Percentiles rank a stretch among this genome's conserved stretches.
Evolutionary conservation across 1,140 invertebrate species (phyloP).

Genomic region (Drosophila repletoides): DNA sequence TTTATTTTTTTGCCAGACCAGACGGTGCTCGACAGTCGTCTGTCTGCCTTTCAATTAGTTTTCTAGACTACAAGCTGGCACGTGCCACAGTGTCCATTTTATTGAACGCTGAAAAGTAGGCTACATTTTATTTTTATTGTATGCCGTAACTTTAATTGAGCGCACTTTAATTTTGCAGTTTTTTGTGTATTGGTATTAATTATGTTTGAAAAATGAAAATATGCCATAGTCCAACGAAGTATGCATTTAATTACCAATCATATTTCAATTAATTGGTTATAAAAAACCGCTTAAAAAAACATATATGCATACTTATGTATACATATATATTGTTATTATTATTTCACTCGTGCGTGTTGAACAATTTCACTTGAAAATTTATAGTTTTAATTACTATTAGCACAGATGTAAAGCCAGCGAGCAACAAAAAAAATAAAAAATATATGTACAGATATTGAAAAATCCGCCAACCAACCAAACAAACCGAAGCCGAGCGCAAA

Average conservation of each 20-base stretch:
- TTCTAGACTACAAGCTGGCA: conserved; percentile 62
- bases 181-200: conserved; percentile 39
- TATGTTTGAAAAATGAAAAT: conserved; percentile 58
- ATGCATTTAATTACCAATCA: conserved; percentile 74
- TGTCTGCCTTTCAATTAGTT: conserved; percentile 73
- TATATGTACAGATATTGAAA: too few species aligned
- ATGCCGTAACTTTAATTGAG: conserved; percentile 55
- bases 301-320: conserved; percentile 2
- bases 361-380: conserved; percentile 57
- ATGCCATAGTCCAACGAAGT: conserved; percentile 50
- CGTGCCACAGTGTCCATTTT: conserved; percentile 48
- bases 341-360: conserved; percentile 24
- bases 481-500: conserved; percentile 10
- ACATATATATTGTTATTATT: conserved; percentile 45
- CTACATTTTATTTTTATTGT: conserved; percentile 11
- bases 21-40: conserved; percentile 38
- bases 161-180: conserved; percentile 23
- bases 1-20: conserved; percentile 18
- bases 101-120: conserved; percentile 33
- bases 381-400: conserved; percentile 59
- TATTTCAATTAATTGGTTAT: conserved; percentile 77
- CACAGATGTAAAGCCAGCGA: conserved; percentile 30
- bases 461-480: conserved; percentile 2
- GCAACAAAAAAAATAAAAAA: not conserved
- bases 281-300: conserved; percentile 44